Base-by-base conservation (phyloP, 2,888 invertebrate species). In the Clivina fossor region DNA sequence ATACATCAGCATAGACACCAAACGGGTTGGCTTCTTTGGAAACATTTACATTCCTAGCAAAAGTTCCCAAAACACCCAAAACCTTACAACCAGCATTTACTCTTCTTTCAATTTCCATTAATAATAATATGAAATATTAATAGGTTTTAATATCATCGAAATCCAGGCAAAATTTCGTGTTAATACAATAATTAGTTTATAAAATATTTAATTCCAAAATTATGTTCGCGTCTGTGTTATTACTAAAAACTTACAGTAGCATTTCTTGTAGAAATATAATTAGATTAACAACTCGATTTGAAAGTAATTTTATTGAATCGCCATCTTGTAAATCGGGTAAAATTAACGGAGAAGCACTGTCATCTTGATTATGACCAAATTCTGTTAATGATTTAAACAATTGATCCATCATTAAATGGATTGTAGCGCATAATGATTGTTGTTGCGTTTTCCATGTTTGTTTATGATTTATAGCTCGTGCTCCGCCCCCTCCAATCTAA, bases 371-470 rank as follows among this genome's bases (percentile, higher is more conserved):
- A 8, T 30, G 20, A 5, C 55, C 51, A 32, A 56, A 54, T 50
- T 62, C 62, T 1, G 44, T 19, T 19, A 56, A 28, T n/a, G 60
- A 46, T 48, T 53, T 55, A 48, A 61, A 57, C 18, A 61, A 54
- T 7, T 33, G 24, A 37, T 61, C 57, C 46, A 60, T 60, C 7
- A 58, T 28, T 15, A 33, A 50, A 26, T 63, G 59, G 11, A 56
- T 38, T 7, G 60, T 61, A 7, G 38, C 13, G 26, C 59, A 60
- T 9, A 63, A n/a, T 33, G 47, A 55, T 37, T 35, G 33, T n/a
- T 60, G 40, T 30, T 60, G 55, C 16, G 18, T 54, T n/a, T 55
- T 56, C 64, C 64, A 64, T 41, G 61, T 57, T 37, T 54, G 48
- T 49, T 48, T 61, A 19, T 63, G 50, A 54, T 58, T 60, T 16